Base-by-base conservation (phyloP, 2,888 invertebrate species). In the Prenolepis imparis region DNA sequence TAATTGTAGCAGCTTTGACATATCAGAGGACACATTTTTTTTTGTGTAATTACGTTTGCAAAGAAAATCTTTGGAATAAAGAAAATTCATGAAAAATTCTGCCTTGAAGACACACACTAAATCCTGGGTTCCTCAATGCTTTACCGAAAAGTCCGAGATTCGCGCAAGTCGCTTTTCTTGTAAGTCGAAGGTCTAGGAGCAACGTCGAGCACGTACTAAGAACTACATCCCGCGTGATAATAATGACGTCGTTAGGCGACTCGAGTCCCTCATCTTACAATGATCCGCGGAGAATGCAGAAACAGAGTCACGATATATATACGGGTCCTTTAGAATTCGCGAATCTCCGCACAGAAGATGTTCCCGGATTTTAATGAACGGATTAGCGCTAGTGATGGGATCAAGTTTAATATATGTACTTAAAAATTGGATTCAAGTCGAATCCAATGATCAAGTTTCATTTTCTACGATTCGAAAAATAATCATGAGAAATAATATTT, bases 171-270 rank as follows among this genome's bases (percentile, higher is more conserved):
- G 77, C 82, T 86, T 82, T 88, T 86, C 88, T 90, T 82, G 64
- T 52, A 55, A 83, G 82, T 84, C 83, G 59, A 88, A 85, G 57
- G 1, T 28, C 28, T 28, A 28, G 75, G 74, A 87, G 83, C 88
- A 77, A 81, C 73, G 84, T 89, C 77, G 67, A 90, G 90, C 78
- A 73, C 68, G 84, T 66, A 84, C 80, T 68, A 83, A 83, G 89
- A 89, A 89, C 84, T 86, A 84, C 67, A 82, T 83, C 75, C 80
- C 74, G 74, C 87, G 87, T 87, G 77, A 90, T 90, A 90, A 90
- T 90, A 90, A 90, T 89, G 89, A 90, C 84, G 84, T 90, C 90
- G 89, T 90, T 90, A 90, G 89, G 36, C 67, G 87, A 84, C 84
- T 66, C 82, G 85, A 81, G 77, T 66, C 74, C 75, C 81, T 78